phyloP scores from a whole-genome alignment of 2,113 vertebrate genomes.

The Phodopus roborovskii region DNA sequence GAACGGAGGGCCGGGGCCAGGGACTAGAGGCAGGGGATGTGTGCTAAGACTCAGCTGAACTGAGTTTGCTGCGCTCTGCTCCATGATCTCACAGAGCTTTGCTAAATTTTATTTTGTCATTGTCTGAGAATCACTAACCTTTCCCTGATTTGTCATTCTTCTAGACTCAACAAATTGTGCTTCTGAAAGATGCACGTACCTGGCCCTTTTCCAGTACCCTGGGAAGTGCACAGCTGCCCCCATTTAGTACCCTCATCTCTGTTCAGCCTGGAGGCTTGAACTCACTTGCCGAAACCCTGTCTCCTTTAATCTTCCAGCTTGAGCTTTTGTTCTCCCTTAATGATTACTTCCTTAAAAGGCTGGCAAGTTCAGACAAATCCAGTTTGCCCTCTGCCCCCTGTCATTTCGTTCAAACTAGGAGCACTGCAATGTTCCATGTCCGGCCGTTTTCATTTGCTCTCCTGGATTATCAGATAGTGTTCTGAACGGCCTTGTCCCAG shows the following conservation, averaged over 20 bases:
- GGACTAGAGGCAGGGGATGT: accelerated
- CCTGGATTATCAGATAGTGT: constrained; percentile 16
- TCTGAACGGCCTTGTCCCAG: not conserved
- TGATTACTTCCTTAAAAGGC: constrained; percentile 32
- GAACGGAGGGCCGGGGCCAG: accelerated
- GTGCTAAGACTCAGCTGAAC: accelerated
- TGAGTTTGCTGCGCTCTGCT: not conserved
- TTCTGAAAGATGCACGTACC: not conserved
- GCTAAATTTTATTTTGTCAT: not conserved
- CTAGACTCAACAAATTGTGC: not conserved
- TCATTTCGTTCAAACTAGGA: constrained; percentile 37
- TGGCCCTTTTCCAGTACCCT: not conserved
- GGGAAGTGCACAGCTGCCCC: not conserved
- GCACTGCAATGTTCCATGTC: not conserved
- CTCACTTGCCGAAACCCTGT: not conserved
- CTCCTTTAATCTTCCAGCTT: not conserved
- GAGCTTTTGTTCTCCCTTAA: constrained; percentile 29
- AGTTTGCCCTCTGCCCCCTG: constrained; percentile 40
- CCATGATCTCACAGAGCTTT: not conserved
- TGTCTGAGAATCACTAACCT: not conserved
- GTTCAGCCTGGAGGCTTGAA: not conserved
- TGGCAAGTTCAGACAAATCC: constrained; percentile 24
- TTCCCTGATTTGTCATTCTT: not conserved
- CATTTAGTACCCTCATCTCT: no score
- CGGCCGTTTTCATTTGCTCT: constrained; percentile 33